Evolutionary conservation across 1,140 invertebrate species (phyloP), one percentile per base, ranked within the genome.

Genomic region (Eriosoma lanigerum): DNA sequence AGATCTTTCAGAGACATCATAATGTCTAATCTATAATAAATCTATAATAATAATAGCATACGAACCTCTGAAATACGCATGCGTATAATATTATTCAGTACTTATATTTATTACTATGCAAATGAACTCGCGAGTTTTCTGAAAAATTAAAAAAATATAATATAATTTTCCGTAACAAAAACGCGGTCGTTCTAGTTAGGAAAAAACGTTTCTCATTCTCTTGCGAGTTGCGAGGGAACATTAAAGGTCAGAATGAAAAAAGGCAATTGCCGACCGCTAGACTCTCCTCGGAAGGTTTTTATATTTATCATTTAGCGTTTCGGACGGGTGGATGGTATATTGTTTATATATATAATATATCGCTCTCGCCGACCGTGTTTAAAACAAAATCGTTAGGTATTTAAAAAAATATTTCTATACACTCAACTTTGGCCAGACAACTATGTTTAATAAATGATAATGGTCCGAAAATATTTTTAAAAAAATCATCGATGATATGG

Each of bases 211-310:
- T 68, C 66, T 68, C 26, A 24, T 48, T 68, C 48, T 48, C 17
- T 68, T 38, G 66, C 44, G 13, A 24, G 44, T 68, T 38, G 66
- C 44, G 13, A 24, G 44, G 21, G 46, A 48, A 68, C 21, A 48
- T 48, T 48, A 68, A 68, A 68, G 44, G 66, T 68, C 66, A 68
- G 12, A 48, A 17, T 46, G 6, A 48, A 68, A 68, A 68, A 68
- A 46, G 38, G 64, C 64, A 24, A 68, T 38, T 48, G n/a, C 44
- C 44, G 21, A 21, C 66, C 66, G n/a, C n/a, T n/a, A 68, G 44
- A 68, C 24, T 68, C 66, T 68, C 66, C 66, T 48, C 13, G 21
- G 26, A 46, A n/a, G 64, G 38, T 48, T 68, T 68, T 48, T 58
- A 68, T 46, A 46, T 26, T 48, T 48, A 68, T 68, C 44, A 46